These are phyloP conservation scores for Lasioglossum calceatum DNA, from an alignment of 2,888 invertebrate genomes.

Conservation along the genomic window DNA sequence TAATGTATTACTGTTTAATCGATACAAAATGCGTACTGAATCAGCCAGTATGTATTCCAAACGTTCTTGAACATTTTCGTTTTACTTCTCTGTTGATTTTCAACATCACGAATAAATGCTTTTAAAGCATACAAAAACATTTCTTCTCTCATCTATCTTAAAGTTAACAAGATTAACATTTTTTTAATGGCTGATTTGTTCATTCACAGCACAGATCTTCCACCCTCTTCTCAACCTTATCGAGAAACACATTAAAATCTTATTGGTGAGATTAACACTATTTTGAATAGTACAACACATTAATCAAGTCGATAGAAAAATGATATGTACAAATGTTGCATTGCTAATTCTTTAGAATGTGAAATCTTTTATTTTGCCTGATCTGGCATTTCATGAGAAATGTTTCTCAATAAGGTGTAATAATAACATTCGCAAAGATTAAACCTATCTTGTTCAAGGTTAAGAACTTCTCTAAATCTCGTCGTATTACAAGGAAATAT, in stretches of 20 bases:
- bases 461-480: slow-evolving; percentile 29
- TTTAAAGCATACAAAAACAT: slow-evolving; percentile 15
- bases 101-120: slow-evolving; percentile 24
- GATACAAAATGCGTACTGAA: slow-evolving; percentile 57
- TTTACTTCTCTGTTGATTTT: slow-evolving; percentile 20
- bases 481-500: slow-evolving; percentile 16
- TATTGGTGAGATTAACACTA: background rate
- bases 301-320: background rate
- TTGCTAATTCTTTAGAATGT: background rate
- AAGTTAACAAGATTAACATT: slow-evolving; percentile 38
- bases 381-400: background rate
- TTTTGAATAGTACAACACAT: background rate
- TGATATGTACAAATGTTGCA: background rate
- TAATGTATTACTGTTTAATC: slow-evolving; percentile 59
- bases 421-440: background rate
- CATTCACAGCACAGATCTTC: slow-evolving; percentile 43
- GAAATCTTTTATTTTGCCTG: background rate
- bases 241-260: slow-evolving; percentile 16
- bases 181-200: slow-evolving; percentile 37
- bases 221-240: slow-evolving; percentile 30
- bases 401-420: background rate
- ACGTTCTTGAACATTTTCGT: background rate
- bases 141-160: slow-evolving; percentile 5
- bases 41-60: slow-evolving; percentile 36
- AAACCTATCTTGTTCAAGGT: slow-evolving; percentile 27